A percentile compares a stretch with the other conserved stretches of the same genome.
Evolutionary conservation across 2,113 vertebrate species (phyloP).

Genomic region (Panthera leo): DNA sequence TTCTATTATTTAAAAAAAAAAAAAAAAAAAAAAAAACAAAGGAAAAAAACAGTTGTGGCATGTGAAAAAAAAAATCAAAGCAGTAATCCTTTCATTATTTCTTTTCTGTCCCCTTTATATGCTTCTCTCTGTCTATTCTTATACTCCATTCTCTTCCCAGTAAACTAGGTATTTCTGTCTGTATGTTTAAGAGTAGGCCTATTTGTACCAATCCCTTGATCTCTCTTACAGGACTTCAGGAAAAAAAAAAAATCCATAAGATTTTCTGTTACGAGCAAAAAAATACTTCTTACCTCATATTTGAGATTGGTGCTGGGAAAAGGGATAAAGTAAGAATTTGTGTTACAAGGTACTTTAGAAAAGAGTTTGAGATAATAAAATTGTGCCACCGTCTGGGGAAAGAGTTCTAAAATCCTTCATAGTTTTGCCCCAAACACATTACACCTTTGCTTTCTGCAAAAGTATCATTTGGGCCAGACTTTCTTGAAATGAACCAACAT

Average conservation of each 20-base stretch:
- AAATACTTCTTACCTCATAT: background rate
- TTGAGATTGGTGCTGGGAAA: background rate
- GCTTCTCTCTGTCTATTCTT: background rate
- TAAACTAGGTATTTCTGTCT: background rate
- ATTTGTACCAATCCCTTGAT: slow-evolving; percentile 35
- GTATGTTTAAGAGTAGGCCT: background rate
- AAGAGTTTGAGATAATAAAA: background rate
- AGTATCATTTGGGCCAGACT: background rate
- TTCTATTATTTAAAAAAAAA: background rate
- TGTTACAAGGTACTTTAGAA: background rate
- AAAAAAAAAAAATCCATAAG: background rate
- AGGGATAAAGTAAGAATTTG: slow-evolving; percentile 38
- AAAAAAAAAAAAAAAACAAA: background rate
- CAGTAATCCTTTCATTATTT: background rate
- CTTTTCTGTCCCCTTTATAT: background rate
- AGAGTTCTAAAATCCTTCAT: background rate
- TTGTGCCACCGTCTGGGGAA: background rate
- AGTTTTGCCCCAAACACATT: background rate
- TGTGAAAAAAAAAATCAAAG: background rate
- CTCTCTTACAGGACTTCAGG: slow-evolving; percentile 19
- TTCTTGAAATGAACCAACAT: background rate
- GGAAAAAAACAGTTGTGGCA: background rate
- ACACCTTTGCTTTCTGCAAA: slow-evolving; percentile 15
- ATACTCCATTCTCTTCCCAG: background rate
- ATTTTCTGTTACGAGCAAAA: slow-evolving; percentile 49